A percentile compares a stretch with the other conserved stretches of the same genome.
These are phyloP conservation scores for Trachelus stipa DNA, from an alignment of 2,888 invertebrate genomes.

Conservation along the genomic window DNA sequence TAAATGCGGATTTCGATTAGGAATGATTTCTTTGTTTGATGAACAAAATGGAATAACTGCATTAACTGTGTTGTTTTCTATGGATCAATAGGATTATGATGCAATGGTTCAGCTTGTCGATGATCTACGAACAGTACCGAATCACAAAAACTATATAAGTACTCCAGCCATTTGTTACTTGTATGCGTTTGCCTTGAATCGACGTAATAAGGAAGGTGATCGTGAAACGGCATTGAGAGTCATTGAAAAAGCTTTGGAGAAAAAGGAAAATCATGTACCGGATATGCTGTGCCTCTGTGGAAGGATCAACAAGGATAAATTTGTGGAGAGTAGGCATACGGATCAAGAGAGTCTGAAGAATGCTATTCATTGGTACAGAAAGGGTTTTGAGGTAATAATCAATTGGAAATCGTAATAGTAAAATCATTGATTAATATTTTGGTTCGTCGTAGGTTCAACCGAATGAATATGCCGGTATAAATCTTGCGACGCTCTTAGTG, in stretches of 20 bases:
- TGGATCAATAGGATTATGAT: constrained; percentile 81
- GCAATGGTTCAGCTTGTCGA: constrained; percentile 97
- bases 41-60: neutral
- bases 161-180: constrained; percentile 92
- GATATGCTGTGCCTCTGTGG: constrained; percentile 98
- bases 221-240: constrained; percentile 93
- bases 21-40: neutral
- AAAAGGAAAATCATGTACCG: constrained; percentile 94
- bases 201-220: constrained; percentile 94
- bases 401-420: neutral
- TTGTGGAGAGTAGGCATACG: constrained; percentile 93
- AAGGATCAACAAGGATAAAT: constrained; percentile 96
- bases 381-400: constrained; percentile 85
- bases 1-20: constrained; percentile 33
- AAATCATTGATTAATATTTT: neutral
- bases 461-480: constrained; percentile 99
- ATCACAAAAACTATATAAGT: constrained; percentile 87
- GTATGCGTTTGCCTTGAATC: constrained; percentile 97
- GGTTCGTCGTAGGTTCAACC: constrained; percentile 79
- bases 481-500: constrained; percentile 95
- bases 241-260: constrained; percentile 90
- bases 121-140: constrained; percentile 90
- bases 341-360: constrained; percentile 89
- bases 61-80: neutral
- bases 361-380: constrained; percentile 97